These are phyloP conservation scores for Aethina tumida DNA, from an alignment of 1,140 invertebrate genomes.

Conservation along the genomic window DNA sequence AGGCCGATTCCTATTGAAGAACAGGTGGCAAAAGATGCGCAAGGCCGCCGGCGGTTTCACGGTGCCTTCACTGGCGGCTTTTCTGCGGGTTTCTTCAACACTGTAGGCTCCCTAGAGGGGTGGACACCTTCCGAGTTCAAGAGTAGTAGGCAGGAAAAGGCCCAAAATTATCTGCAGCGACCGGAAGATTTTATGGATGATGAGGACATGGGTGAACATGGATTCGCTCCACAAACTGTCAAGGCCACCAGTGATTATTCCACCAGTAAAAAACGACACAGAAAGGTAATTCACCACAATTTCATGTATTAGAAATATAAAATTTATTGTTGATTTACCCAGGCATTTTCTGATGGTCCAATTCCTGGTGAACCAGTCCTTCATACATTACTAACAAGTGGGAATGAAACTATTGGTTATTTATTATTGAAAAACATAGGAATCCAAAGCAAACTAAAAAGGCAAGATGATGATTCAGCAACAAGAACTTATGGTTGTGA, in stretches of 20 bases:
- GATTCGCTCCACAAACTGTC: constrained; percentile 83
- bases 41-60: constrained; percentile 89
- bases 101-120: constrained; percentile 91
- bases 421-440: constrained; percentile 77
- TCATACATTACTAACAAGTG: constrained; percentile 65
- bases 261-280: constrained; percentile 40
- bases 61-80: constrained; percentile 99
- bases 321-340: constrained; percentile 7
- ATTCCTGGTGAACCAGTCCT: constrained; percentile 75
- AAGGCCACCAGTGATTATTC: constrained; percentile 67
- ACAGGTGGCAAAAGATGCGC: constrained; percentile 81
- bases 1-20: constrained; percentile 78
- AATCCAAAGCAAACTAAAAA: constrained; percentile 55
- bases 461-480: constrained; percentile 7
- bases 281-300: constrained; percentile 26
- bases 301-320: neutral
- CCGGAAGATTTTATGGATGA: constrained; percentile 98
- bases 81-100: constrained; percentile 95
- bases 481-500: constrained; percentile 60
- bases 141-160: constrained; percentile 70
- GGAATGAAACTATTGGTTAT: constrained; percentile 80
- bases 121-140: constrained; percentile 89
- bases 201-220: constrained; percentile 90
- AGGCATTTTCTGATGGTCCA: constrained; percentile 45
- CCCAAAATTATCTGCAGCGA: constrained; percentile 42